These are phyloP conservation scores for Ctenicera cuprea DNA, from an alignment of 2,888 invertebrate genomes.

Conservation along the genomic window DNA sequence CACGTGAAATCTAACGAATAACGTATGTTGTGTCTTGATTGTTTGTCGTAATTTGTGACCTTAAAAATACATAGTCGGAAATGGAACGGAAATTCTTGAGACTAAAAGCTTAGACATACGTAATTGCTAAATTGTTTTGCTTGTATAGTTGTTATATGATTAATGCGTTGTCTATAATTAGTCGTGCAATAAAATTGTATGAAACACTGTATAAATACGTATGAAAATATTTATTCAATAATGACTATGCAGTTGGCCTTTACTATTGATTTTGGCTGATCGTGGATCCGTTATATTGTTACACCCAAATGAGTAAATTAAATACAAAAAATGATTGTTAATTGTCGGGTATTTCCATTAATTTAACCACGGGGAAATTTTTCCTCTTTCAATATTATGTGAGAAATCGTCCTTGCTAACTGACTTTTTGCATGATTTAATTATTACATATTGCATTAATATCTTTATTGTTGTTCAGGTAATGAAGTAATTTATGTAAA, in stretches of 20 bases:
- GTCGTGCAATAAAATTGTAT: conserved; percentile 23
- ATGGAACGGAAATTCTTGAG: conserved; percentile 50
- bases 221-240: conserved; percentile 34
- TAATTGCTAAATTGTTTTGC: conserved; percentile 29
- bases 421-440: background rate
- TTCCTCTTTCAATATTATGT: conserved; percentile 1
- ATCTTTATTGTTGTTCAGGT: background rate
- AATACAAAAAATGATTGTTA: conserved; percentile 22
- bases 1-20: background rate
- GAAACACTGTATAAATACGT: conserved; percentile 20
- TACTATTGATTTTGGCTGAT: conserved; percentile 31
- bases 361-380: conserved; percentile 31
- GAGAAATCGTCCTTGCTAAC: conserved; percentile 21
- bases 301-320: conserved; percentile 32
- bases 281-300: conserved; percentile 32
- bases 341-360: conserved; percentile 28
- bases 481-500: background rate
- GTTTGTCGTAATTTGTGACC: conserved; percentile 6
- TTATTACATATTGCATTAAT: background rate
- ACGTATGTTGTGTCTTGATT: background rate
- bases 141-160: background rate
- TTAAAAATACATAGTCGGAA: conserved; percentile 32
- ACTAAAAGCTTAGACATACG: conserved; percentile 18
- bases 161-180: conserved; percentile 37
- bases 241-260: conserved; percentile 28